A percentile compares a stretch with the other conserved stretches of the same genome.
phyloP scores from a whole-genome alignment of 2,797 vertebrate genomes.

The Falco naumanni region DNA sequence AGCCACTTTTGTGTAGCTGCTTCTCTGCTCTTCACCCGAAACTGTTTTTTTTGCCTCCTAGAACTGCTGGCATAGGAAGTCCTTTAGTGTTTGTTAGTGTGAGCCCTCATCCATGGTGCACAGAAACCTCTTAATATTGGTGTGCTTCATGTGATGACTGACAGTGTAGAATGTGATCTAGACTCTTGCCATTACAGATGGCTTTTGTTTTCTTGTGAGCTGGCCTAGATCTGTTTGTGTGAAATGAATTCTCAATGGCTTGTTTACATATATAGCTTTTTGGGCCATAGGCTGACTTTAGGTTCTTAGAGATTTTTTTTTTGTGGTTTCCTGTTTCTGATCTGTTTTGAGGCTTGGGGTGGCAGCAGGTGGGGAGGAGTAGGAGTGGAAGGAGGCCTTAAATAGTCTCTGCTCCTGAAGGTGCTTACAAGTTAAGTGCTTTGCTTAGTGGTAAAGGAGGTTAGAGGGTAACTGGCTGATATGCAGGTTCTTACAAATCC shows the following conservation, averaged over 20 bases:
- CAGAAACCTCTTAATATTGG: not conserved
- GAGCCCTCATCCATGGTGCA: fast-evolving
- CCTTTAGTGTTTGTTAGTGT: not conserved
- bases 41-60: not conserved
- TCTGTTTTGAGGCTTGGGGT: not conserved
- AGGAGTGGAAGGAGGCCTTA: not conserved
- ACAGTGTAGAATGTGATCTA: not conserved
- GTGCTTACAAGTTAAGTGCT: not conserved
- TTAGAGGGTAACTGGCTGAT: not conserved
- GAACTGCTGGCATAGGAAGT: not conserved
- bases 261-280: conserved; percentile 28
- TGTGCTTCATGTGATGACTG: not conserved
- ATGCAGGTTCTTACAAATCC: not conserved
- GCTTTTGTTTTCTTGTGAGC: conserved; percentile 25
- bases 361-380: no score
- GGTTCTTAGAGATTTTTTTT: conserved; percentile 36
- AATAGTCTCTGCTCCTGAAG: not conserved
- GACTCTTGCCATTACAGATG: not conserved
- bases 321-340: conserved; percentile 60
- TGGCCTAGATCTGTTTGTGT: not conserved
- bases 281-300: not conserved
- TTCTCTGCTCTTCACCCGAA: not conserved
- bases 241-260: conserved; percentile 5
- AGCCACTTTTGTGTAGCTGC: not conserved
- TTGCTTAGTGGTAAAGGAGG: not conserved